Evolutionary conservation across 1,140 invertebrate species (phyloP).

Genomic region (Triops cancriformis): DNA sequence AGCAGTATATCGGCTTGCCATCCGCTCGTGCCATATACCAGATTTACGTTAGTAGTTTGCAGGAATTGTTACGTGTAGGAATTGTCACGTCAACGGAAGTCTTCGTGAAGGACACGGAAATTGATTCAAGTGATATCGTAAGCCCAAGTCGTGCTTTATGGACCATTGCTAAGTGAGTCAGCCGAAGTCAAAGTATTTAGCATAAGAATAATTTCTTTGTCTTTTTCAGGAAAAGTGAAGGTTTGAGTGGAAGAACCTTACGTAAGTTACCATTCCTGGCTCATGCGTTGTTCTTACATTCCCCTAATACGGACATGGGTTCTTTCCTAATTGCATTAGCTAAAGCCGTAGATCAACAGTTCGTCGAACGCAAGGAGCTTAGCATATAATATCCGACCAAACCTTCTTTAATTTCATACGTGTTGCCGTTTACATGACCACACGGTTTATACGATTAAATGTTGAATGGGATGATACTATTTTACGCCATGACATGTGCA

Average conservation of each 20-base stretch:
- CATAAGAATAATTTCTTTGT: conserved; percentile 38
- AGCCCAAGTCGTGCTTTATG: neutral
- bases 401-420: neutral
- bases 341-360: neutral
- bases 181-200: conserved; percentile 36
- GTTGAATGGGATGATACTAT: too few species aligned
- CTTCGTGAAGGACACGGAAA: neutral
- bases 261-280: conserved; percentile 83
- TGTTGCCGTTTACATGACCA: neutral
- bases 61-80: conserved; percentile 64
- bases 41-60: conserved; percentile 68
- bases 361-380: neutral
- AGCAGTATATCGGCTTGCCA: conserved; percentile 78
- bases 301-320: conserved; percentile 3
- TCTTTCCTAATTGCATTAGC: conserved; percentile 14
- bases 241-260: conserved; percentile 72
- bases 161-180: conserved; percentile 24
- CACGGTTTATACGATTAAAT: too few species aligned
- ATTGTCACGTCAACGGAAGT: neutral
- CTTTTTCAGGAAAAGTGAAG: conserved; percentile 50
- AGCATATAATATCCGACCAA: neutral
- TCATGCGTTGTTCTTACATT: conserved; percentile 44
- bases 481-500: too few species aligned
- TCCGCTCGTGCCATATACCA: conserved; percentile 65
- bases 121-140: neutral